A percentile compares a stretch with the other conserved stretches of the same genome.
Evolutionary conservation across 1,140 invertebrate species (phyloP).

Genomic region (Brachionus koreanus): DNA sequence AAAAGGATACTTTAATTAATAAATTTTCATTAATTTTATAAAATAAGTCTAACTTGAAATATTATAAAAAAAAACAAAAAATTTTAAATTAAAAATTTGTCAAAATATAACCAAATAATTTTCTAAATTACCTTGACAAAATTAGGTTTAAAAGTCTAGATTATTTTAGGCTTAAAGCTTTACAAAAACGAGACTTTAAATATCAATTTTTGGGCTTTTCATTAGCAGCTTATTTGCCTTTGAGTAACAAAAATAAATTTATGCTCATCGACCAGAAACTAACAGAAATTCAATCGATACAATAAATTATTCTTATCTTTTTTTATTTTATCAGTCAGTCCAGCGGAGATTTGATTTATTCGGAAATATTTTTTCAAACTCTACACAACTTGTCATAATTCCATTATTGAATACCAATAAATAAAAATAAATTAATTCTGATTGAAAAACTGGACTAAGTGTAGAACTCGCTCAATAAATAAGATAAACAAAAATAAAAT

Average conservation of each 20-base stretch:
- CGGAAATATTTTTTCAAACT: neutral
- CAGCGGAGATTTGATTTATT: neutral
- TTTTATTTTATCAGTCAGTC: neutral
- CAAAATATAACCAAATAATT: too few relatives aligned
- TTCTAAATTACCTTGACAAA: too few relatives aligned
- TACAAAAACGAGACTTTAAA: too few relatives aligned
- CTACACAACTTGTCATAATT: neutral
- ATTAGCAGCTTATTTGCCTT: neutral
- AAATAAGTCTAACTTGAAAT: too few relatives aligned
- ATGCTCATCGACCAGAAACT: neutral
- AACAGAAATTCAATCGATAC: neutral
- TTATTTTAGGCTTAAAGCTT: too few relatives aligned
- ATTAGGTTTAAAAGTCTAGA: too few relatives aligned
- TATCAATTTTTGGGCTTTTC: too few relatives aligned
- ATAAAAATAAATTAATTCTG: neutral
- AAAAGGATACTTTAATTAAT: too few relatives aligned
- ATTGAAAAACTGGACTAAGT: neutral
- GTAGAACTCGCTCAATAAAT: neutral
- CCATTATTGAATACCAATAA: neutral
- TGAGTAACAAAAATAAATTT: neutral
- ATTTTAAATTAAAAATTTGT: too few relatives aligned
- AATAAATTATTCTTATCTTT: slow-evolving; percentile 5
- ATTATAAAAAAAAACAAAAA: too few relatives aligned
- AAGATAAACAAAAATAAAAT: neutral
- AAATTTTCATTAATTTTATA: too few relatives aligned